Conservation (phyloP, 2,888 invertebrate species). For the Pristionchus japonicus region DNA sequence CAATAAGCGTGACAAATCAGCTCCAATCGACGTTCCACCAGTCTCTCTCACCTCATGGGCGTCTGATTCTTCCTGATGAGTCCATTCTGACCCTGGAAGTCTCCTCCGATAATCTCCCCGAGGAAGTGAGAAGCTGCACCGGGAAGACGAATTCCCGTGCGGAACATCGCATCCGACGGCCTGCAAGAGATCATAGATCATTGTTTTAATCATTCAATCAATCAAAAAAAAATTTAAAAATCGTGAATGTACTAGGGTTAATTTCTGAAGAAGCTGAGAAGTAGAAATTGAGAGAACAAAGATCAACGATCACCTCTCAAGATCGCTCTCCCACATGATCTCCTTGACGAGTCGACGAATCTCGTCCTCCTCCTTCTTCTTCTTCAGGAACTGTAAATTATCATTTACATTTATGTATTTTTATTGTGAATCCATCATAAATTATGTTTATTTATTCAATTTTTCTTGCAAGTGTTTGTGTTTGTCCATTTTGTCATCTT, state of each 20-base stretch:
- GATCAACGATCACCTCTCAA: background rate
- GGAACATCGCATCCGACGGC: constrained; percentile 39
- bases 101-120: constrained; percentile 43
- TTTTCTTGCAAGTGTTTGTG: too few species aligned
- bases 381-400: constrained; percentile 27
- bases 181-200: constrained; percentile 12
- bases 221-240: too few species aligned
- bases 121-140: constrained; percentile 40
- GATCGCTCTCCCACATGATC: constrained; percentile 30
- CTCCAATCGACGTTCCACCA: background rate
- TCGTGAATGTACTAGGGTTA: too few species aligned
- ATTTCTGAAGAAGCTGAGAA: too few species aligned
- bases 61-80: constrained; percentile 44
- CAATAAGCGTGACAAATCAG: too few species aligned
- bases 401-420: background rate
- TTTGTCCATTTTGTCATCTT: background rate
- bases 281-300: background rate
- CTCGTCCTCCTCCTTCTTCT: constrained; percentile 39
- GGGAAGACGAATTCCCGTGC: constrained; percentile 24
- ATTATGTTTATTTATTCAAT: background rate
- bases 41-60: constrained; percentile 10
- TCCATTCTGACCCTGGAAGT: constrained; percentile 47
- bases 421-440: too few species aligned
- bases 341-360: constrained; percentile 26
- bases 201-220: too few species aligned